Conservation (phyloP, 1,140 invertebrate species). For the Drosophila jambulina region DNA sequence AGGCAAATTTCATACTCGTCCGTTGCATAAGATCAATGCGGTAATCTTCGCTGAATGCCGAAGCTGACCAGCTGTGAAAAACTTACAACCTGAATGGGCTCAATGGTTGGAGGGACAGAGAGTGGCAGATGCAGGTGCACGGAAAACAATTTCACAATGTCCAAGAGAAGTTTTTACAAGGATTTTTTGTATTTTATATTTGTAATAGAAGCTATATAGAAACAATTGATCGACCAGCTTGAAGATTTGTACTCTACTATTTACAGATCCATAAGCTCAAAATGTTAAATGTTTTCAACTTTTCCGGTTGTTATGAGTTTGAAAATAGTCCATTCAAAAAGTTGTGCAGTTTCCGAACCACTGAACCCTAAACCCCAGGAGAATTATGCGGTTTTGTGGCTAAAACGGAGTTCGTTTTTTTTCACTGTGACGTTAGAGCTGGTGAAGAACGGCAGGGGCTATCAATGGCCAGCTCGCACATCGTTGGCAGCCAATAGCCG, state of each 20-base stretch:
- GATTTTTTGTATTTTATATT: no score
- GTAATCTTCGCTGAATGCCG: conserved; percentile 56
- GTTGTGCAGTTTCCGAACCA: background rate
- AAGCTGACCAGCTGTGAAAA: conserved; percentile 70
- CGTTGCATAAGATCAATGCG: conserved; percentile 67
- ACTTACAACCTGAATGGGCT: conserved; percentile 29
- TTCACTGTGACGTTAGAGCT: conserved; percentile 10
- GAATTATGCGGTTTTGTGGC: background rate
- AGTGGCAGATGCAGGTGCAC: conserved; percentile 23
- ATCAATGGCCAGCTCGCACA: conserved; percentile 73
- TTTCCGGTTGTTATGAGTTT: conserved; percentile 1
- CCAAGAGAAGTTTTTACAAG: background rate
- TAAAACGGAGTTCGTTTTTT: conserved; percentile 1
- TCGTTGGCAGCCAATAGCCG: conserved; percentile 75
- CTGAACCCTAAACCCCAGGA: background rate
- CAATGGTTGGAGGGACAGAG: conserved; percentile 13
- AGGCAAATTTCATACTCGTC: conserved; percentile 64
- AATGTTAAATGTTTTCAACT: background rate
- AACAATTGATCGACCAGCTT: no score
- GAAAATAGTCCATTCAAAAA: background rate
- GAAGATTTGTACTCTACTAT: no score
- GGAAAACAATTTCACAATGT: background rate
- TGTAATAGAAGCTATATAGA: no score
- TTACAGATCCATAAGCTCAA: no score
- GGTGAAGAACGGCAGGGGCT: conserved; percentile 33